Evolutionary conservation across 1,140 invertebrate species (phyloP), one percentile per base, ranked within the genome.

Genomic region (Cotesia typhae): DNA sequence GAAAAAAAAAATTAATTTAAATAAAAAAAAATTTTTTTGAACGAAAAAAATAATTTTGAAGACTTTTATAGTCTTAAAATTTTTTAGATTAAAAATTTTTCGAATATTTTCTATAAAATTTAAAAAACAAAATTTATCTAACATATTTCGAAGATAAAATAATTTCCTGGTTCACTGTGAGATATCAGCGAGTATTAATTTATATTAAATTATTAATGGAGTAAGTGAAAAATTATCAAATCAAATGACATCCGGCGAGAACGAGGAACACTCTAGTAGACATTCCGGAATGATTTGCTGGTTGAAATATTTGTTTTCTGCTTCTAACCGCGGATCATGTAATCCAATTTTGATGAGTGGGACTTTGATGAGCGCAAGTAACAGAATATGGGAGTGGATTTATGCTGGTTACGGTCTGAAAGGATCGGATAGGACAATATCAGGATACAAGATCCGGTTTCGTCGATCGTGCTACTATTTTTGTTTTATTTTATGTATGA

Each of bases 381-480:
- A 69, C 60, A 28, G 57, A 70, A 70, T 70, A 70, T 70, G 47
- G 37, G 52, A 57, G 36, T 55, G n/a, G n/a, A 12, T 28, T 51
- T 20, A 53, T 28, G 17, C 47, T 17, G 9, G 14, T 28, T 59
- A 9, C 7, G 17, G n/a, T 9, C 20, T 14, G 14, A 60, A 41
- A 67, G 60, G 72, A 70, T 65, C 52, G 72, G 66, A 68, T 47
- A 28, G 64, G 38, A 17, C 28, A 28, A 28, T 71, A 71, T 74
- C 64, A 63, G 64, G 17, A 63, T 57, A 69, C 65, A 52, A 71
- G 73, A 71, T 74, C 74, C 74, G 70, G 74, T 72, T 70, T 71
- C 51, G 60, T 69, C 38, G 71, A 72, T 75, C 59, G 10, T 55
- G 64, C 67, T 37, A n/a, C 7, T n/a, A 63, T 28, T 28, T 60